A percentile compares a stretch with the other conserved stretches of the same genome.
These are phyloP conservation scores for Heliocidaris tuberculata DNA, from an alignment of 35 echinoderm and acorn worm genomes.

Conservation along the genomic window DNA sequence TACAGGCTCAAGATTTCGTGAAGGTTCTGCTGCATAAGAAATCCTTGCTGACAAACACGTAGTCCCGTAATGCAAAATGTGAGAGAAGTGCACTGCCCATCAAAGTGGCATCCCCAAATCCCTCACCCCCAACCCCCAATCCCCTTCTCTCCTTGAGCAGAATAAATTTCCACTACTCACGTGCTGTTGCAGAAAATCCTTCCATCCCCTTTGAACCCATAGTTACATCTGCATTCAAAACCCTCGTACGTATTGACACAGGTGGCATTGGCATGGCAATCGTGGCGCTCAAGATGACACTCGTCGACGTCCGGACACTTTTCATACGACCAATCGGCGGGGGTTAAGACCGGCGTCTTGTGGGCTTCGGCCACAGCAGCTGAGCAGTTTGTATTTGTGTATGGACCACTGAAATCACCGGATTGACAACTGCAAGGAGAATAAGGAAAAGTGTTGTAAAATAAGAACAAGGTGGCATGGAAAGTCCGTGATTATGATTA, in stretches of 20 bases:
- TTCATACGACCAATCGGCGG: slow-evolving; percentile 82
- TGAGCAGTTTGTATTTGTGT: slow-evolving; percentile 29
- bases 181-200: slow-evolving; percentile 58
- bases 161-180: slow-evolving; percentile 57
- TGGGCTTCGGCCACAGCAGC: slow-evolving; percentile 36
- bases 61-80: no score
- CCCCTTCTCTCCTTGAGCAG: no score
- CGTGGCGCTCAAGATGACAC: slow-evolving; percentile 57
- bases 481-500: no score
- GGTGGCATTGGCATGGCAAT: slow-evolving; percentile 79
- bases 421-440: slow-evolving; percentile 56
- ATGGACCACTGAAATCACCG: slow-evolving; percentile 74
- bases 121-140: no score
- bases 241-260: slow-evolving; percentile 60
- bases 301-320: slow-evolving; percentile 77
- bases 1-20: no score
- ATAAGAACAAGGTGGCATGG: no score
- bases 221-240: slow-evolving; percentile 79
- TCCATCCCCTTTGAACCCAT: slow-evolving; percentile 85
- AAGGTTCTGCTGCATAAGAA: no score
- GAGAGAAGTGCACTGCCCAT: no score
- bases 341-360: slow-evolving; percentile 33
- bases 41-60: no score
- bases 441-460: not conserved
- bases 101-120: no score